Evolutionary conservation across 2,888 invertebrate species (phyloP), one percentile per base, ranked within the genome.

Genomic region (Crematogaster levior): DNA sequence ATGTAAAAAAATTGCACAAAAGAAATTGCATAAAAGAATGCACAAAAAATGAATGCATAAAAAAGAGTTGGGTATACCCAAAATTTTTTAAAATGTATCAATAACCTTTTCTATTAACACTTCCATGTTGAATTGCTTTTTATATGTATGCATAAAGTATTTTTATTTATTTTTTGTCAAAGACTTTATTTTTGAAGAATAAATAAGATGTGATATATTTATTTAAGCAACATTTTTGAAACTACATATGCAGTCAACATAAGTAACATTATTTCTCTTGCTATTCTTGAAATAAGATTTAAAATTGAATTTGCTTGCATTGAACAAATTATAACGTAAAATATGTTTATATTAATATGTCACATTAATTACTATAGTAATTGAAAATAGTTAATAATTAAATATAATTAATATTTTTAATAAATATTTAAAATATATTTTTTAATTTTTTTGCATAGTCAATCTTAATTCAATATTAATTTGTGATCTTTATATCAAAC

Each of bases 61-160:
- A n/a, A n/a, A n/a, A n/a, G n/a, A n/a, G n/a, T n/a, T n/a, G n/a
- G n/a, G n/a, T n/a, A n/a, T n/a, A 24, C 10, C 12, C 24, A 61
- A 48, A 74, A 74, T 74, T 24, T 48, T 9, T 63, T 37, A 9
- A 7, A n/a, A n/a, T 15, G 7, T 73, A 43, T 58, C 60, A 30
- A 9, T 6, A 10, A 46, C 7, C 7, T 24, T 65, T 63, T 24
- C 15, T 51, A 51, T 6, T 37, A 63, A 51, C 48, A 48, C n/a
- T 65, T 40, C 15, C n/a, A 12, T n/a, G 21, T 4, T 18, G 7
- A 18, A 74, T 34, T 15, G 3, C 10, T 43, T 43, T 43, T n/a
- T 30, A 30, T 21, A 21, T 61, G 18, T 18, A 6, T 40, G 0
- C 24, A 21, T 24, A 18, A 74, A 61, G 6, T 48, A 24, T 18